phyloP scores from a whole-genome alignment of 2,797 vertebrate species.

The Ctenopoma multispine region DNA sequence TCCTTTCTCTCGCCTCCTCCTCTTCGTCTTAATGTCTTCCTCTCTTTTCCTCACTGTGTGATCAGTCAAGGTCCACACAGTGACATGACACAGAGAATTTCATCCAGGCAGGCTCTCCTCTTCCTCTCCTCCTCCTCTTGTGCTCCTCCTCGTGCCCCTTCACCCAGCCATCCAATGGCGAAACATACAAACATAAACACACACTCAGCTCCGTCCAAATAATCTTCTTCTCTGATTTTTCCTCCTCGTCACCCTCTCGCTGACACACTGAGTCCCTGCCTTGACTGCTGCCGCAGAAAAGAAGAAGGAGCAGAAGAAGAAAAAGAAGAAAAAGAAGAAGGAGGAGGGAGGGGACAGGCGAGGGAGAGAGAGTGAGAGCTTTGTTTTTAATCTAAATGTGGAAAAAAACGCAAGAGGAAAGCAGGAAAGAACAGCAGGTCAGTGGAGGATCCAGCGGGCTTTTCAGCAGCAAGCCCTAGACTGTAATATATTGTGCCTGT shows the following conservation, averaged over 20 bases:
- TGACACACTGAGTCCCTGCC: constrained; percentile 70
- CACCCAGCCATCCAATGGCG: constrained; percentile 70
- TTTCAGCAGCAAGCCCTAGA: constrained; percentile 88
- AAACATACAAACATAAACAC: constrained; percentile 75
- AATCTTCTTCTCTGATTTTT: constrained; percentile 63
- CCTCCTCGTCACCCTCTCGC: constrained; percentile 64
- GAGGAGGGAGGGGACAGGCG: constrained; percentile 28
- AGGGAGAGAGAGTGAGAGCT: constrained; percentile 65
- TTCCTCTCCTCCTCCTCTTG: constrained; percentile 36
- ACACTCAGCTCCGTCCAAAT: constrained; percentile 62
- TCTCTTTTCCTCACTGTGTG: constrained; percentile 59
- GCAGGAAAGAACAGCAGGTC: constrained; percentile 89
- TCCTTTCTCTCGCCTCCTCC: constrained; percentile 22
- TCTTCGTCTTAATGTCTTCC: constrained; percentile 55
- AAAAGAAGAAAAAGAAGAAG: constrained; percentile 31
- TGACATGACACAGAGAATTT: constrained; percentile 78
- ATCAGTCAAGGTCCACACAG: constrained; percentile 78
- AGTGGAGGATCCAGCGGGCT: constrained; percentile 88
- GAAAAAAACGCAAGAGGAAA: constrained; percentile 80
- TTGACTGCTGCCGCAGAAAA: constrained; percentile 77
- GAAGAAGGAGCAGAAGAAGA: constrained; percentile 43
- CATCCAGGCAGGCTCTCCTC: constrained; percentile 69
- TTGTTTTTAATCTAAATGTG: constrained; percentile 89
- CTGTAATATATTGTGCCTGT: constrained; percentile 91
- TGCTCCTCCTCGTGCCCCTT: constrained; percentile 64